phyloP scores from a whole-genome alignment of 2,888 invertebrate species.

The Antheraea assamensis region DNA sequence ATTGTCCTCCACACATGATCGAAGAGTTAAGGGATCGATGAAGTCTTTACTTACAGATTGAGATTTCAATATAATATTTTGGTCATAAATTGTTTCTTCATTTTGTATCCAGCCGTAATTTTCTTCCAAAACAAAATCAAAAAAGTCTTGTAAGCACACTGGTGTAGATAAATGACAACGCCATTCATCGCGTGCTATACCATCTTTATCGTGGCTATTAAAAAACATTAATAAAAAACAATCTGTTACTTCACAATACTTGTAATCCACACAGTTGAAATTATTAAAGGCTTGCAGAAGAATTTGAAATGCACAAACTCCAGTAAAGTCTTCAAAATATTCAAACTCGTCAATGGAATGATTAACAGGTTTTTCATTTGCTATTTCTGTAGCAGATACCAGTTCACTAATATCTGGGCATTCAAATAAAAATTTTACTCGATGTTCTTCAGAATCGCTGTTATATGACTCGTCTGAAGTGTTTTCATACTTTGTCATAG shows the following conservation, averaged over 20 bases:
- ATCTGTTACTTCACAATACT: conserved; percentile 74
- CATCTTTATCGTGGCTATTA: conserved; percentile 67
- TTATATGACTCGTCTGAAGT: conserved; percentile 33
- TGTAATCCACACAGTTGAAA: conserved; percentile 73
- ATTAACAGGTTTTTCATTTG: conserved; percentile 50
- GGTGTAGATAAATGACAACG: conserved; percentile 74
- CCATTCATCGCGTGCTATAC: conserved; percentile 70
- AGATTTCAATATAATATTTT: conserved; percentile 41
- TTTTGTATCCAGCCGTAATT: conserved; percentile 74
- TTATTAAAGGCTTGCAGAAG: conserved; percentile 62
- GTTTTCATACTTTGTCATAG: conserved; percentile 53
- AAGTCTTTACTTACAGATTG: conserved; percentile 50
- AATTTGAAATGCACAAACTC: conserved; percentile 58
- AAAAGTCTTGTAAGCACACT: conserved; percentile 79
- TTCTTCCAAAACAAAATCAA: conserved; percentile 76
- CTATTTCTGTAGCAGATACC: conserved; percentile 68
- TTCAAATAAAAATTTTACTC: conserved; percentile 61
- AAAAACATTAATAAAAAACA: conserved; percentile 69
- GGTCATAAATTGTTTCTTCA: conserved; percentile 64
- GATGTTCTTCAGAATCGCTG: conserved; percentile 42
- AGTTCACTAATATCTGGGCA: conserved; percentile 73
- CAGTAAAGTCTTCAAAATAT: conserved; percentile 69
- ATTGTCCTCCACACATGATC: conserved; percentile 57
- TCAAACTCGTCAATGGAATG: conserved; percentile 71
- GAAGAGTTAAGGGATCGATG: conserved; percentile 43